Base-by-base conservation (phyloP, 1,140 invertebrate genomes). In the Melanaphis sacchari region DNA sequence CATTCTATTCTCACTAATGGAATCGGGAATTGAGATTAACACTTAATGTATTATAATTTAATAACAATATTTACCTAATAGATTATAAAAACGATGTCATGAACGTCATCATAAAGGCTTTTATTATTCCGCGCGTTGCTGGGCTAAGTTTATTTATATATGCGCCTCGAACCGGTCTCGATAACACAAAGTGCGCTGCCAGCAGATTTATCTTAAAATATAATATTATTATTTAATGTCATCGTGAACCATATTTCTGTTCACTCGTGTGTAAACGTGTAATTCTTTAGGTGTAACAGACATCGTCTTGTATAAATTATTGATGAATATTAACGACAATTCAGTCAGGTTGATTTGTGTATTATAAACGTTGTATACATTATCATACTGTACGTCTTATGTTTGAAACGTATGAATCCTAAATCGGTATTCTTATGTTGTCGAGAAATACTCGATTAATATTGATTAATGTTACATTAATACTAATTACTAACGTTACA, bases 151-250 rank as follows among this genome's bases (percentile, higher is more conserved):
- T 85, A 46, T 87, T 46, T 46, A 46, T n/a, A 36, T 87, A 41
- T 4, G 38, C 82, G 82, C 11, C 31, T 89, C 54, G 52, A 90
- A 90, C 89, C 89, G 89, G 89, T 90, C 89, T 90, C 89, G 89
- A 90, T 66, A 66, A 66, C 52, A 21, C 52, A 41, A 40, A 90
- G 38, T 90, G 88, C 46, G 87, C 36, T 7, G 82, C 4, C 36
- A 3, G 84, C n/a, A 31, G 84, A 87, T 31, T 36, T 26, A 46
- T 87, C n/a, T 52, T 24, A 89, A 52, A 90, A 40, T 41, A 59
- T 59, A 9, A 36, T 88, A 11, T 88, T 52, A 89, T 59, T 90
- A 90, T 90, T 90, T 38, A 59, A 90, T 59, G 88, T 90, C 49
- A 40, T 31, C 24, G 88, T 59, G 38, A 40, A 54, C 36, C 22